Conservation (phyloP, 2,797 vertebrate genomes). For the Brachyalestes nurse region DNA sequence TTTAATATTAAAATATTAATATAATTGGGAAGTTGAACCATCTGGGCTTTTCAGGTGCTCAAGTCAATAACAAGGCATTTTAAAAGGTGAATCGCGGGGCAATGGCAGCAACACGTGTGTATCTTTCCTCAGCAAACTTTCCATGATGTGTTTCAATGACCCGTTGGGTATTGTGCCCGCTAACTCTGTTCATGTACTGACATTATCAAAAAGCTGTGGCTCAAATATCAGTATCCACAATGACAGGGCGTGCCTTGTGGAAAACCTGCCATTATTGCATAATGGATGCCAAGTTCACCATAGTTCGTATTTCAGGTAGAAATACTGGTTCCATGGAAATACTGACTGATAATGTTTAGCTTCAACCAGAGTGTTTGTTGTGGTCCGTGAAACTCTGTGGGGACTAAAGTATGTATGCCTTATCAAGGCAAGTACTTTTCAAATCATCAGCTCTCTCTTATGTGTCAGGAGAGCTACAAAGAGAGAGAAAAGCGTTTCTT, state of each 20-base stretch:
- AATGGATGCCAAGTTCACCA: conserved; percentile 48
- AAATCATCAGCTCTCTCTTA: background rate
- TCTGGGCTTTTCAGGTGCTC: background rate
- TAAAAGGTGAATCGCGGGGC: background rate
- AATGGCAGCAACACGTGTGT: background rate
- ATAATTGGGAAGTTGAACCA: no score
- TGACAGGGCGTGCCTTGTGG: conserved; percentile 59
- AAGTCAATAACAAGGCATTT: background rate
- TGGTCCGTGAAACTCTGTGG: background rate
- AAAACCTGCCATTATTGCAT: conserved; percentile 58
- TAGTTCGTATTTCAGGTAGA: conserved; percentile 21
- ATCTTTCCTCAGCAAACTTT: background rate
- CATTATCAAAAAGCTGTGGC: conserved; percentile 38
- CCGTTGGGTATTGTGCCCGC: background rate
- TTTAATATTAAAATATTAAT: no score
- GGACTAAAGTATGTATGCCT: conserved; percentile 13
- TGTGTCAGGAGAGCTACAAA: background rate
- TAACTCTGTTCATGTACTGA: conserved; percentile 26
- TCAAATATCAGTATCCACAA: conserved; percentile 42
- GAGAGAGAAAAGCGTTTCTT: background rate
- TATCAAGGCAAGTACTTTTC: background rate
- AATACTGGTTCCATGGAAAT: conserved; percentile 16
- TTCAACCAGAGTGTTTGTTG: background rate
- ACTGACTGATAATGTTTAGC: conserved; percentile 2
- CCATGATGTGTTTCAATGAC: background rate